Evolutionary conservation across 2,797 vertebrate genomes (phyloP), one percentile per base, ranked within the genome.

Genomic region (Craterocephalus amniculus): DNA sequence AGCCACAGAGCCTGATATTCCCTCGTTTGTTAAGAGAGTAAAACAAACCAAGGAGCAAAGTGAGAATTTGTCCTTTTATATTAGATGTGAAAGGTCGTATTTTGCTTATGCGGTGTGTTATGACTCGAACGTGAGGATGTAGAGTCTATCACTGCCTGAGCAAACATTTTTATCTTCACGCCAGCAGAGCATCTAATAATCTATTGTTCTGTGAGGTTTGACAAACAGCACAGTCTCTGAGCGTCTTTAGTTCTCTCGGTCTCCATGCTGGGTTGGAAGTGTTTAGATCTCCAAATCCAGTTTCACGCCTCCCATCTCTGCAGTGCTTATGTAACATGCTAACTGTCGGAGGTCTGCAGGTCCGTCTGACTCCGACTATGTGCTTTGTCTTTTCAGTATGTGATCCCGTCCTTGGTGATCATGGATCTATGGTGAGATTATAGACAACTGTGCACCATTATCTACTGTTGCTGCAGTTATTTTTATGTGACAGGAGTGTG

Each of bases 361-460:
- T 81, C 29, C 24, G 26, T 56, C 29, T 79, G 62, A 76, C 58
- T 74, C 22, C 67, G 22, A 36, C 3, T 77, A 57, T 63, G n/a
- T 80, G 45, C 29, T 72, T 77, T 90, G 40, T 73, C 67, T 0
- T 94, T 86, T 0, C 94, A 99, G 98, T 98, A 20, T 99, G 98
- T 51, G 98, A 99, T 91, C 98, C 98, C 0, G 98, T 99, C 85
- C 96, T 99, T 67, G 98, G 98, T 6, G 98, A 99, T 91, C 97
- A 99, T 75, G 98, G 97, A 81, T 96, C 95, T 20, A 99, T 99
- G 98, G 98, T 99, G 86, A 94, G 94, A 63, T 58, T 22, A 43
- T 27, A 11, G 16, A 10, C 34, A 3, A 0, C 34, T 35, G 27
- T 6, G 4, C 20, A 10, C 4, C 57, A 8, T 49, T 49, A 0